Percentiles rank a stretch among this genome's conserved stretches.
phyloP scores from a whole-genome alignment of 2,113 vertebrate species.

The Megalops atlanticus region DNA sequence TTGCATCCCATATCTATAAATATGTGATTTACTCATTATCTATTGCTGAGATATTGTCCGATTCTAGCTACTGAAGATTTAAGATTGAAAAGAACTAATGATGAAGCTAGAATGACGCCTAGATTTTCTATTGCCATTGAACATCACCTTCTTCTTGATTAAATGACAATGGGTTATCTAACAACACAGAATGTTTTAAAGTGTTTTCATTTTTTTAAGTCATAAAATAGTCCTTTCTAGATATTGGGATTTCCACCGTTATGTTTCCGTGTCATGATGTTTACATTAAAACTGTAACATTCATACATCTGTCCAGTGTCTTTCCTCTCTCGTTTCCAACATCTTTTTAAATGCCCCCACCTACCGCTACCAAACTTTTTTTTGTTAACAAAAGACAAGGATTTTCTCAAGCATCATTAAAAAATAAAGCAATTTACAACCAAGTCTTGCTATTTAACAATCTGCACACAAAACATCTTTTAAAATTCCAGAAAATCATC shows the following conservation, averaged over 20 bases:
- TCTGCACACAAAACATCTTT: slow-evolving; percentile 84
- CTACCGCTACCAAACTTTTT: slow-evolving; percentile 79
- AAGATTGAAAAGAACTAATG: slow-evolving; percentile 61
- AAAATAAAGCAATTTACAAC: slow-evolving; percentile 93
- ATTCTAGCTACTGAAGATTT: slow-evolving; percentile 61
- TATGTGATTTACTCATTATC: slow-evolving; percentile 60
- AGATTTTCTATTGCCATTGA: slow-evolving; percentile 53
- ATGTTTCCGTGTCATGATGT: slow-evolving; percentile 96
- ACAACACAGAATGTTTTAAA: slow-evolving; percentile 50
- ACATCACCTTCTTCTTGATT: slow-evolving; percentile 58
- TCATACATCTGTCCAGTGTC: slow-evolving; percentile 86
- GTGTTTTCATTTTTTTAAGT: slow-evolving; percentile 45
- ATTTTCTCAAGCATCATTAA: slow-evolving; percentile 90
- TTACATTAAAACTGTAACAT: slow-evolving; percentile 86
- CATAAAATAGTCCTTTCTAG: slow-evolving; percentile 52
- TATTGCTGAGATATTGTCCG: slow-evolving; percentile 72
- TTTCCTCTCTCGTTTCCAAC: slow-evolving; percentile 78
- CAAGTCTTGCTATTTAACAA: slow-evolving; percentile 89
- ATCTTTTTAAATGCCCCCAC: slow-evolving; percentile 85
- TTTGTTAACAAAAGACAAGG: slow-evolving; percentile 84
- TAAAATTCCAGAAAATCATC: slow-evolving; percentile 84
- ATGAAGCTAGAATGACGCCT: slow-evolving; percentile 57
- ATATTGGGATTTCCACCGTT: slow-evolving; percentile 85
- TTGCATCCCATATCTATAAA: slow-evolving; percentile 70
- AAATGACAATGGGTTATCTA: slow-evolving; percentile 59